Conservation (phyloP, 2,113 vertebrate species). For the Triplophysa siluroides region DNA sequence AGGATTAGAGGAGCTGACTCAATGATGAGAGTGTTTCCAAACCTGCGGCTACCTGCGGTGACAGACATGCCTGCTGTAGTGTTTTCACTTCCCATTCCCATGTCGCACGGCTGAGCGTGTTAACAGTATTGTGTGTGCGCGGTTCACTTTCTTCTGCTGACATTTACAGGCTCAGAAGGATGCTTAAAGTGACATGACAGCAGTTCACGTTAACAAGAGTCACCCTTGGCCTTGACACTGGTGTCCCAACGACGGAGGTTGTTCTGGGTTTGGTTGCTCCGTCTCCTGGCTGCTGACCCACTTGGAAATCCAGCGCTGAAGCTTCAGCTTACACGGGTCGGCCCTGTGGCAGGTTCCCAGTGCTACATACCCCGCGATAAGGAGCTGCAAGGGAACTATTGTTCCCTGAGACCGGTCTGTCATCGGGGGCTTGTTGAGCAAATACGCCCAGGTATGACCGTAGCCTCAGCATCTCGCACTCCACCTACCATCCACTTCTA, state of each 20-base stretch:
- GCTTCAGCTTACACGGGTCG: conserved; percentile 48
- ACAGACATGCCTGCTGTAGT: conserved; percentile 51
- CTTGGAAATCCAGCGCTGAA: conserved; percentile 43
- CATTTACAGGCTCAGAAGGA: conserved; percentile 12
- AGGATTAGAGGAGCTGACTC: conserved; percentile 75
- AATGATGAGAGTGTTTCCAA: conserved; percentile 72
- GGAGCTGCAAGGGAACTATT: conserved; percentile 58
- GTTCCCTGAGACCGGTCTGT: conserved; percentile 56
- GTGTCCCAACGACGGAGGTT: conserved; percentile 28
- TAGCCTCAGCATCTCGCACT: conserved; percentile 38
- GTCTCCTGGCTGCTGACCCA: conserved; percentile 48
- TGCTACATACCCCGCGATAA: conserved; percentile 44
- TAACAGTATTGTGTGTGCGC: background rate
- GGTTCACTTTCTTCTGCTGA: background rate
- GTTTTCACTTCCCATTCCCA: conserved; percentile 46
- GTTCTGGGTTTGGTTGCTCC: conserved; percentile 15
- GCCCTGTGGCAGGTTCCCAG: conserved; percentile 45
- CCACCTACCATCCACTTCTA: conserved; percentile 28
- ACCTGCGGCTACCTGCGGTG: conserved; percentile 61
- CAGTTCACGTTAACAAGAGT: conserved; percentile 25
- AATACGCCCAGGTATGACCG: conserved; percentile 57
- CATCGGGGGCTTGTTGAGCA: conserved; percentile 59
- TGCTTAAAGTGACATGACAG: background rate
- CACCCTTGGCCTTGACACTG: conserved; percentile 21
- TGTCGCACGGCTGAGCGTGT: background rate